Base-by-base conservation (phyloP, 2,888 invertebrate genomes). In the Drosophila acutilabella region DNA sequence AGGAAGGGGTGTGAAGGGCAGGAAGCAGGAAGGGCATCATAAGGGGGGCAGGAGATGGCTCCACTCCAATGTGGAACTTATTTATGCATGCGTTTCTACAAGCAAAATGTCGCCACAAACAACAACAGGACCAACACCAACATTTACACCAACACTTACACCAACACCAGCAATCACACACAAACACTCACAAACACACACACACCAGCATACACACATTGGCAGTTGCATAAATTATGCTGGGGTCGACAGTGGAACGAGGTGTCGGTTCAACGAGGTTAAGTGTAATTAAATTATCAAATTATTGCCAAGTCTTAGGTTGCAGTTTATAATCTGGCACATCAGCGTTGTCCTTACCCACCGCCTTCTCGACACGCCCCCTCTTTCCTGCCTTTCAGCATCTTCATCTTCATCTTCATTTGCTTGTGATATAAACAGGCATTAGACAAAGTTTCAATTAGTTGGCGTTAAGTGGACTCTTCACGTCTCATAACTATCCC, bases 201-300 rank as follows among this genome's bases (percentile, higher is more conserved):
- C 53, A 56, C 36, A 48, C 30, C 33, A 38, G 50, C 45, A 52
- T 41, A 54, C 64, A 71, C 64, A 75, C 59, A 75, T 66, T 75
- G 64, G 66, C 65, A 75, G 68, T 68, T 86, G 82, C 82, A 82
- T 88, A 88, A 88, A 88, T 88, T 82, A 88, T 88, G 80, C 50
- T 62, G 33, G 60, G 51, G 56, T 51, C 33, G 14, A 16, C 51
- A 41, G 61, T 20, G 51, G 74, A 8, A 33, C 23, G 44, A n/a
- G 44, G 62, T 42, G 47, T 60, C 56, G 70, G 84, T 89, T 84
- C 81, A 84, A 85, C 79, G 88, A 77, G 84, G 84, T 84, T 84
- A 84, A 84, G 84, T 84, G 89, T 89, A 84, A 84, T 84, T 84
- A 89, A 84, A 84, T 84, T 84, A 84, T 89, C 89, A 89, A 84